Conservation (phyloP, 1,140 invertebrate species). For the Spodoptera litura region DNA sequence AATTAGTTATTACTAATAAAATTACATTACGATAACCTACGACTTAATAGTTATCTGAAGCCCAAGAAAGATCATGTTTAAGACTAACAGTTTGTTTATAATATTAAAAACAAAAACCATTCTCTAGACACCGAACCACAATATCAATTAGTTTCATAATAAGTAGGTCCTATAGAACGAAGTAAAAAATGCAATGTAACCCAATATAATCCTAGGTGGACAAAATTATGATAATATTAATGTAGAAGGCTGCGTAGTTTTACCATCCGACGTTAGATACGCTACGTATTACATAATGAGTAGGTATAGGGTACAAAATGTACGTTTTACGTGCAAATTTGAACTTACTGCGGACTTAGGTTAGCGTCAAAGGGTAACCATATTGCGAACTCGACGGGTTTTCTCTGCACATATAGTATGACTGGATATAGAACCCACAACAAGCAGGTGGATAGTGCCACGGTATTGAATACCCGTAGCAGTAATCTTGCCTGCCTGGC, state of each 20-base stretch:
- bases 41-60: too few species aligned
- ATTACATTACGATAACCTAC: too few species aligned
- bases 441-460: constrained; percentile 64
- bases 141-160: too few species aligned
- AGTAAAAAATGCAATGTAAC: too few species aligned
- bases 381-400: constrained; percentile 66
- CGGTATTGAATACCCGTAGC: constrained; percentile 58
- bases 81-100: too few species aligned
- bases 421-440: constrained; percentile 68
- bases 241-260: constrained; percentile 8
- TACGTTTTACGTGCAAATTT: constrained; percentile 32
- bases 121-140: too few species aligned
- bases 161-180: too few species aligned
- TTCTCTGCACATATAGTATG: constrained; percentile 61
- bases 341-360: constrained; percentile 61
- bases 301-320: constrained; percentile 14
- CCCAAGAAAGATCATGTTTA: too few species aligned
- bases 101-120: too few species aligned
- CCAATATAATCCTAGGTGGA: neutral
- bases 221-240: constrained; percentile 37
- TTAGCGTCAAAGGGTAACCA: constrained; percentile 71
- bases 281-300: constrained; percentile 20
- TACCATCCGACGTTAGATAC: too few species aligned
- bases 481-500: constrained; percentile 54
- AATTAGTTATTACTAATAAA: too few species aligned